These are phyloP conservation scores for Aplocera efformata DNA, from an alignment of 2,888 invertebrate genomes.

Conservation along the genomic window DNA sequence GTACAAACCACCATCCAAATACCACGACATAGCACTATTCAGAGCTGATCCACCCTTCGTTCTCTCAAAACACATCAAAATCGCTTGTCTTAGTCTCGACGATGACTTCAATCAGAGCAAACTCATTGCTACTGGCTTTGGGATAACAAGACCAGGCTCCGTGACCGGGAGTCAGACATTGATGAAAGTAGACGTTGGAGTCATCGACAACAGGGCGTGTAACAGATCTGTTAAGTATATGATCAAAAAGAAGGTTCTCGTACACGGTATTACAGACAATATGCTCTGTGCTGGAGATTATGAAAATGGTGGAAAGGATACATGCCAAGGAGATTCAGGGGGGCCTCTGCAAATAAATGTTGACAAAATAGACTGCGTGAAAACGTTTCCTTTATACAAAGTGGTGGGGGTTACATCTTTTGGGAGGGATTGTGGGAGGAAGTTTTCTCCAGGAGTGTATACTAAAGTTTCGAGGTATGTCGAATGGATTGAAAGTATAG, in stretches of 20 bases:
- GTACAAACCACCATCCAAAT: constrained; percentile 77
- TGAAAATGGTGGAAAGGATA: constrained; percentile 65
- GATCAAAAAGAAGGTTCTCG: constrained; percentile 55
- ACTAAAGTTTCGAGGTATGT: constrained; percentile 68
- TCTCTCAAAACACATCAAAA: constrained; percentile 78
- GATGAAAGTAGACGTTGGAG: constrained; percentile 72
- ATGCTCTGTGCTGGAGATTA: constrained; percentile 75
- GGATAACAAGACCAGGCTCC: constrained; percentile 72
- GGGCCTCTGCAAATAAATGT: constrained; percentile 69
- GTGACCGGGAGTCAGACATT: constrained; percentile 61
- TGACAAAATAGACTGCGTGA: constrained; percentile 56
- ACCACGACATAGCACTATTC: constrained; percentile 85
- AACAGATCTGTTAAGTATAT: constrained; percentile 63
- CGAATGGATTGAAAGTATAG: constrained; percentile 73
- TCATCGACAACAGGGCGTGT: constrained; percentile 50
- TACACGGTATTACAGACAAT: constrained; percentile 51
- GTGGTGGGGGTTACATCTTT: constrained; percentile 77
- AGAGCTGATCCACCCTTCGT: constrained; percentile 69
- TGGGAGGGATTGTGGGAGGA: constrained; percentile 74
- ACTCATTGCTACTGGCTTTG: constrained; percentile 83
- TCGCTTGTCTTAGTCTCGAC: constrained; percentile 79
- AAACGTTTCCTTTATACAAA: constrained; percentile 62
- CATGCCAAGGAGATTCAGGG: constrained; percentile 75
- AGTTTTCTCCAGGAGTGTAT: constrained; percentile 76
- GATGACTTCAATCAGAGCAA: constrained; percentile 40